Evolutionary conservation across 2,888 invertebrate species (phyloP), one percentile per base, ranked within the genome.

Genomic region (Reticulitermes lucifugus): DNA sequence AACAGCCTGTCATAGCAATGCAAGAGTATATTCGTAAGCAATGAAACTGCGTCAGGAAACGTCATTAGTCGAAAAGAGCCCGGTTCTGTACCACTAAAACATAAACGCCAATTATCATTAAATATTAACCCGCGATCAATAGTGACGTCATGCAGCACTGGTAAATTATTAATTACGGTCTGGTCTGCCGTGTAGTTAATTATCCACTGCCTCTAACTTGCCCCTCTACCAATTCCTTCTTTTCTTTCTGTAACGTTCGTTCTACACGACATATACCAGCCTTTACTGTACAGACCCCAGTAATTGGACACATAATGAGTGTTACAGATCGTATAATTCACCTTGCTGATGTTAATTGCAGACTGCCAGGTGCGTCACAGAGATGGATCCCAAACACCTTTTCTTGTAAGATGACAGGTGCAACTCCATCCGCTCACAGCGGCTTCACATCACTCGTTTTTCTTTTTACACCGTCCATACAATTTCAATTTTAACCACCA

Each of bases 101-200:
- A 35, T 81, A 81, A 43, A 81, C 43, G 81, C 70, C 70, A 81
- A 81, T 81, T 81, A 65, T 70, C 81, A 81, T 81, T 70, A 81
- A 81, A 81, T 70, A 81, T 81, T 70, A 70, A 81, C 41, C 81
- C 43, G 65, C 77, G 81, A 81, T 81, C 81, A 81, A 81, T 81
- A 81, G 65, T 81, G 81, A 81, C 81, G 80, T 80, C 80, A 80
- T 60, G 79, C 79, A 51, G 51, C 55, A 80, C 59, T 12, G 51
- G 77, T 77, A 77, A 77, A 77, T 77, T 77, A 77, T 46, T 77
- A 77, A 77, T 46, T 77, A 77, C 22, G 77, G 77, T 77, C 22
- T 77, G 77, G 77, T 77, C 22, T 77, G 21, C 29, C 46, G 35
- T 60, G 43, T 65, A 81, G 35, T 60, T 81, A 81, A 59, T 80